Evolutionary conservation across 2,113 vertebrate genomes (phyloP).

Genomic region (Rhinopomastus cyanomelas): DNA sequence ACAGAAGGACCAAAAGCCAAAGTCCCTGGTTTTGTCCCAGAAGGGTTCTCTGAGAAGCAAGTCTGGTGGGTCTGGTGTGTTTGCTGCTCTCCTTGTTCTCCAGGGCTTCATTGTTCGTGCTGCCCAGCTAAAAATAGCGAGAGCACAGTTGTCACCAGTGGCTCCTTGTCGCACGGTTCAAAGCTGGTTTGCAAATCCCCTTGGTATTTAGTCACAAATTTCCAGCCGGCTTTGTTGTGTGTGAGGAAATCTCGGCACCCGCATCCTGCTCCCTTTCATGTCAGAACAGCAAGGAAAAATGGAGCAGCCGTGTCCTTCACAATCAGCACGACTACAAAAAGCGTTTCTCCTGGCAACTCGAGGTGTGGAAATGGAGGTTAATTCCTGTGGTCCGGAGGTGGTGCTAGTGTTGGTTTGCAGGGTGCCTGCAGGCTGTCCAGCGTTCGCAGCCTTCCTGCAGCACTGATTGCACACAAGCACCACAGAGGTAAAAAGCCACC

Average conservation of each 20-base stretch:
- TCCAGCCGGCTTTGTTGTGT: conserved; percentile 2
- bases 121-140: neutral
- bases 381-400: neutral
- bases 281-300: neutral
- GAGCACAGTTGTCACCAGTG: neutral
- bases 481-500: neutral
- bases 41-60: neutral
- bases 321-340: neutral
- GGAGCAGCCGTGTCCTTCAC: neutral
- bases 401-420: neutral
- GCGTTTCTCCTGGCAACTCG: conserved; percentile 18
- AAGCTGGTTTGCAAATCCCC: neutral
- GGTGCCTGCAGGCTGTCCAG: neutral
- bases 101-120: neutral
- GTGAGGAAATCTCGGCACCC: neutral
- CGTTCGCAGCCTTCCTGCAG: neutral
- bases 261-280: neutral
- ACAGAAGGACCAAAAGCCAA: neutral
- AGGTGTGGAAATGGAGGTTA: neutral
- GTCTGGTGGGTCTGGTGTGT: neutral
- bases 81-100: neutral
- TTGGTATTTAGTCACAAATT: neutral
- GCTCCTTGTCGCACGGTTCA: neutral
- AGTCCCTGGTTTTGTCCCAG: neutral
- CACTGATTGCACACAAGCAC: accelerated